These are phyloP conservation scores for Prietella phreatophila DNA, from an alignment of 2,113 vertebrate species.

Conservation along the genomic window DNA sequence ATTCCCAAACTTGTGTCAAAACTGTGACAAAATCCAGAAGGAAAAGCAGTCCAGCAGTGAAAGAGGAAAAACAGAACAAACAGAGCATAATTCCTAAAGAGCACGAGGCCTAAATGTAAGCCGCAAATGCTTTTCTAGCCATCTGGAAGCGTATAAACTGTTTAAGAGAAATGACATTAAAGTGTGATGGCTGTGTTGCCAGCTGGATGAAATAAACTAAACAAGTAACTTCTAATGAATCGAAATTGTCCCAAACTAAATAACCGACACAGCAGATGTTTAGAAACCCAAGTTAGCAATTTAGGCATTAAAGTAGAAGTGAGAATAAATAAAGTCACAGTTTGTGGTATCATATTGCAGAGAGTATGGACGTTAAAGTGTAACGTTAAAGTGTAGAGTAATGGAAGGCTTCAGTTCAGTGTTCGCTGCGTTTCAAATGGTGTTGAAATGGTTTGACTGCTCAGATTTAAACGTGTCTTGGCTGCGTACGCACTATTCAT, in stretches of 20 bases:
- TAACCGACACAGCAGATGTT: conserved; percentile 23
- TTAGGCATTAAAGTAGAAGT: conserved; percentile 20
- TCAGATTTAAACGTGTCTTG: conserved; percentile 9
- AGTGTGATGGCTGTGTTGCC: conserved; percentile 21
- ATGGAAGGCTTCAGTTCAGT: background rate
- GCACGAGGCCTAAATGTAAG: conserved; percentile 33
- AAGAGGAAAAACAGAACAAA: conserved; percentile 45
- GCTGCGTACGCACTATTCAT: background rate
- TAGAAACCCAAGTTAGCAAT: conserved; percentile 17
- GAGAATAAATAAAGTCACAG: conserved; percentile 11
- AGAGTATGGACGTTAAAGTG: background rate
- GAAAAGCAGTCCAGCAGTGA: conserved; percentile 9
- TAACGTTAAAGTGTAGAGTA: background rate
- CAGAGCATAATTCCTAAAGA: conserved; percentile 48
- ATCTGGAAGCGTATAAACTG: conserved; percentile 34
- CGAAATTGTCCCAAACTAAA: conserved; percentile 13
- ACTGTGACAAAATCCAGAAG: background rate
- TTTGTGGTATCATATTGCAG: conserved; percentile 2
- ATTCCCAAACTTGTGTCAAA: conserved; percentile 1
- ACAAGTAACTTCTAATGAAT: conserved; percentile 22
- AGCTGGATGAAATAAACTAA: conserved; percentile 29
- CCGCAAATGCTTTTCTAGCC: conserved; percentile 13
- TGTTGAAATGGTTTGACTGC: background rate
- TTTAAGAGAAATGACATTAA: conserved; percentile 34
- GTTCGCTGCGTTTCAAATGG: background rate